Conservation (phyloP, 2,888 invertebrate genomes). For the Escarpia spicata region DNA sequence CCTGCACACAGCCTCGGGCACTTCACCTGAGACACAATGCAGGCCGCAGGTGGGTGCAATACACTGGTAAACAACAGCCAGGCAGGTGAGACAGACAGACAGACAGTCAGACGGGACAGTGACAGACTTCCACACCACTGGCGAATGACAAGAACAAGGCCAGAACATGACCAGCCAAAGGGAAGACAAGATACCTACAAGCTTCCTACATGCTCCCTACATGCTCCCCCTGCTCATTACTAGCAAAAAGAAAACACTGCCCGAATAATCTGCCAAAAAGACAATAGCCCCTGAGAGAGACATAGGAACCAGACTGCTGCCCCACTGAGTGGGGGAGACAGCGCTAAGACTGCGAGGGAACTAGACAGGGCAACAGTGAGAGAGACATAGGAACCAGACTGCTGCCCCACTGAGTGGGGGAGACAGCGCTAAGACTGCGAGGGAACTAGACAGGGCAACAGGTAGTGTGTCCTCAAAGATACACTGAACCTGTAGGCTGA, state of each 20-base stretch:
- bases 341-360: too few species aligned
- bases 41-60: background rate
- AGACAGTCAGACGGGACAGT: background rate
- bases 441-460: background rate
- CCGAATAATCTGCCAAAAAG: background rate
- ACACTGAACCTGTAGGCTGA: background rate
- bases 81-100: background rate
- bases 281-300: background rate
- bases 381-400: background rate
- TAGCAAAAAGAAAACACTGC: background rate
- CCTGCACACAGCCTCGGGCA: background rate
- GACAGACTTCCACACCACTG: background rate
- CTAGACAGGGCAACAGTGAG: background rate
- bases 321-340: background rate
- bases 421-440: too few species aligned
- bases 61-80: background rate
- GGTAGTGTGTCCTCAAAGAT: background rate
- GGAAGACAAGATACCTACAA: background rate
- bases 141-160: background rate
- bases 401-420: background rate
- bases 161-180: background rate
- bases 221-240: background rate
- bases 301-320: background rate
- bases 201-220: background rate
- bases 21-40: background rate